Evolutionary conservation across 2,113 vertebrate species (phyloP), one percentile per base, ranked within the genome.

Genomic region (Saiga tatarica): DNA sequence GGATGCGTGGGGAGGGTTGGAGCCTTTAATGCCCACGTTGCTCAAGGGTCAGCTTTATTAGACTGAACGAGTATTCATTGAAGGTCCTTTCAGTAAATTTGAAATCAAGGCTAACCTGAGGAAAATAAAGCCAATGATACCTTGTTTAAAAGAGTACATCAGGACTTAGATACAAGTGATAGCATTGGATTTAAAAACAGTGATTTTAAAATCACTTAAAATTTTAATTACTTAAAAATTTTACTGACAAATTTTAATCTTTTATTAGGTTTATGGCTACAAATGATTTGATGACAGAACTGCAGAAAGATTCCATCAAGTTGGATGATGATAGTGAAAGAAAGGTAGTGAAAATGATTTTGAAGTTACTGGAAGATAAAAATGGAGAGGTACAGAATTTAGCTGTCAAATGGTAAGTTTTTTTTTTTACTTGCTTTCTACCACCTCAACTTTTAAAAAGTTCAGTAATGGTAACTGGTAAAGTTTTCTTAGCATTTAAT

Each of bases 331-430:
- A 99, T 98, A 99, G 99, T 89, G 99, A 99, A 98, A 99, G 99
- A 94, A 99, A 99, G 98, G 99, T 99, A 97, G 99, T 99, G 95
- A 99, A 99, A 99, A 99, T 99, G 99, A 99, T 99, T 98, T 99
- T 99, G 95, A 99, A 99, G 97, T 99, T 99, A 97, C 94, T 99
- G 97, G 99, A 99, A 98, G 99, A 99, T 98, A 99, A 99, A 98
- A 99, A 99, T 59, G 99, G 99, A 97, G 99, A 99, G 97, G 99
- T 99, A 97, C 99, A 99, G 98, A 99, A 99, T 97, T 98, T 99
- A 97, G 99, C 99, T 53, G 99, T 99, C 76, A 99, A 99, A 99
- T 99, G 99, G 99, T 99, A 98, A 96, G 99, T 98, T 90, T 67
- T 45, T 86, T 86, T 23, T 97, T 95, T 94, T 94, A 15, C 5